Conservation (phyloP, 2,797 vertebrate species). For the Poeciliopsis paucimaculata region DNA sequence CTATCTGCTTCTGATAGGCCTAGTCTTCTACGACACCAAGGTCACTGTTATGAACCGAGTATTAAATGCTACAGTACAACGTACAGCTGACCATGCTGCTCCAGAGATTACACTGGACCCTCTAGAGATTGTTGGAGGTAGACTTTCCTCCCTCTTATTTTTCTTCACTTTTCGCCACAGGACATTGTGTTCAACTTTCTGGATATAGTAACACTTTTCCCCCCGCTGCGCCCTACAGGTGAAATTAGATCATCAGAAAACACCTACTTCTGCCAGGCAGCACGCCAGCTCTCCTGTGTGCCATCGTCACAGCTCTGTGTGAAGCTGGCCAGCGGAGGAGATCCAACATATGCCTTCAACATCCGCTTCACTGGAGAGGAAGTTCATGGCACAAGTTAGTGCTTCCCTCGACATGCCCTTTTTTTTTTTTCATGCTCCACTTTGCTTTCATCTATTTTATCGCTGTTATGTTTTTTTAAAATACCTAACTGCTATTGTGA, state of each 20-base stretch:
- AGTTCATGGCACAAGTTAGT: slow-evolving; percentile 96
- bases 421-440: background rate
- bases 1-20: slow-evolving; percentile 53
- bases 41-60: slow-evolving; percentile 96
- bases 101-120: slow-evolving; percentile 98
- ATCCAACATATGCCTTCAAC: slow-evolving; percentile 97
- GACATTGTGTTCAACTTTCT: background rate
- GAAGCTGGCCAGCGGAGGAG: slow-evolving; percentile 94
- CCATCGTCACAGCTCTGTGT: slow-evolving; percentile 97
- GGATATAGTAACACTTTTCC: background rate
- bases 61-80: slow-evolving; percentile 93
- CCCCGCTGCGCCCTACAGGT: slow-evolving; percentile 72
- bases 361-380: slow-evolving; percentile 98
- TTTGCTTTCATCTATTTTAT: background rate
- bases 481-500: slow-evolving; percentile 15
- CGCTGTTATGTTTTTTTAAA: background rate
- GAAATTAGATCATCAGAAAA: slow-evolving; percentile 94
- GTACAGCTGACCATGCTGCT: slow-evolving; percentile 95
- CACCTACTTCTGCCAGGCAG: slow-evolving; percentile 97
- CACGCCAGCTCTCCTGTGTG: slow-evolving; percentile 90
- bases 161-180: background rate
- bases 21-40: slow-evolving; percentile 97
- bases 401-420: slow-evolving; percentile 4
- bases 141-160: background rate
- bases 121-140: slow-evolving; percentile 96